Percentiles rank a stretch among this genome's conserved stretches.
Evolutionary conservation across 2,113 vertebrate genomes (phyloP).

Genomic region (Centropus bengalensis): DNA sequence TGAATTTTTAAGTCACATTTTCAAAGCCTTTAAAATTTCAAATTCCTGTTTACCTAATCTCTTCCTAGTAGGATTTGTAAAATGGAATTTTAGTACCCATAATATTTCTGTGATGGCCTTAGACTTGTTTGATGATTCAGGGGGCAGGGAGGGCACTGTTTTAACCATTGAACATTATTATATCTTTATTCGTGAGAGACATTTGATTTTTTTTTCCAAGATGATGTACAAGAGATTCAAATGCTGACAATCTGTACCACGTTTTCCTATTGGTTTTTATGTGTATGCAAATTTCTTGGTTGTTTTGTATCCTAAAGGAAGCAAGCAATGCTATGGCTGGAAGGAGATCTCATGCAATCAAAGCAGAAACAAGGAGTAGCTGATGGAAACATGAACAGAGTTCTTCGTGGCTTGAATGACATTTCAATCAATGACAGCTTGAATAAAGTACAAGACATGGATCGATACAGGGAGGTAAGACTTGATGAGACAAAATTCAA

Average conservation of each 20-base stretch:
- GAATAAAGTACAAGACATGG: conserved; percentile 69
- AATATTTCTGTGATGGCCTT: background rate
- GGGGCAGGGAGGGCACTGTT: background rate
- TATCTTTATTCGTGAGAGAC: background rate
- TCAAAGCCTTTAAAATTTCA: background rate
- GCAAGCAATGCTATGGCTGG: conserved; percentile 86
- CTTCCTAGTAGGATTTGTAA: background rate
- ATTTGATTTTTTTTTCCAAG: background rate
- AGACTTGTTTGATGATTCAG: background rate
- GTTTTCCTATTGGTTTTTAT: background rate
- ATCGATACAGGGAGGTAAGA: conserved; percentile 83
- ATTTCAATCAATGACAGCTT: conserved; percentile 79
- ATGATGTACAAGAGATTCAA: background rate
- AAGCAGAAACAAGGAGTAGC: conserved; percentile 77
- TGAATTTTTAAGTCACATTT: background rate
- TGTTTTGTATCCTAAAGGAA: conserved; percentile 79
- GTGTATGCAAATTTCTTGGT: background rate
- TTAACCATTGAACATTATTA: background rate
- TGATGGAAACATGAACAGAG: conserved; percentile 79
- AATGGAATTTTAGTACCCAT: background rate
- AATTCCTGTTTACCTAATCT: background rate
- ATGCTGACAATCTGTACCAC: background rate
- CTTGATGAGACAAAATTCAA: background rate
- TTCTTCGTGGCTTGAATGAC: conserved; percentile 86
- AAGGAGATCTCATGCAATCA: conserved; percentile 84